Base-by-base conservation (phyloP, 2,113 vertebrate genomes). In the Entomyzon cyanotis region DNA sequence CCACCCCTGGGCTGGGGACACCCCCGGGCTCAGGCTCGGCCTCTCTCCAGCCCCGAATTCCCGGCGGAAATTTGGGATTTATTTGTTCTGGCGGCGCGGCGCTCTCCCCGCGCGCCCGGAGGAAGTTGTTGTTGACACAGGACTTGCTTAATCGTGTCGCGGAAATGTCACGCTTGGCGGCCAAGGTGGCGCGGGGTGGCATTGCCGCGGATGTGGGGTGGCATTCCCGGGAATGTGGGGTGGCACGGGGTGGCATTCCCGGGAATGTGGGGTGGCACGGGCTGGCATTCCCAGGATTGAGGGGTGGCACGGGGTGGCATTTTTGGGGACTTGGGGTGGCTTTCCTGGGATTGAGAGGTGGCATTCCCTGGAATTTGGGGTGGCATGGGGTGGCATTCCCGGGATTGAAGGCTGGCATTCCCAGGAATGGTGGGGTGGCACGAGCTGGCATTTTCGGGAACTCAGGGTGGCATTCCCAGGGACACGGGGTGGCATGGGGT, bases 91-190 rank as follows among this genome's bases (percentile, higher is more conserved):
- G 21, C 8, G 67, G 12, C 21, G 93, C 59, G 56, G 87, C 35
- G 89, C 58, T 87, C 22, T 59, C 75, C 18, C 42, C 37, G 1
- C 44, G 67, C 2, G 25, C 83, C 68, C 5, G 21, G 10, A 81
- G 92, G 95, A 96, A 96, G 94, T 90, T 18, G 31, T 88, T 94
- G 95, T 92, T 96, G 95, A 95, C 84, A 73, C 94, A 3, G 80
- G 86, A 86, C 17, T 44, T 62, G 28, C 35, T 71, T 0, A n/a
- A 65, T 70, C 33, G 91, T 86, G 79, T 87, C 71, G n/a, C 2
- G 63, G 80, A 49, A 76, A 94, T 42, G 44, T 11, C 2, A 39
- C 5, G 6, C 58, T 76, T 5, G 49, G 75, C 15, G 23, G 39
- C 81, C 5, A 28, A 7, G 25, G 60, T 6, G 65, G 33, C 15